Percentiles rank a stretch among this genome's conserved stretches.
These are phyloP conservation scores for Apocrypta bakeri DNA, from an alignment of 1,140 invertebrate genomes.

Conservation along the genomic window DNA sequence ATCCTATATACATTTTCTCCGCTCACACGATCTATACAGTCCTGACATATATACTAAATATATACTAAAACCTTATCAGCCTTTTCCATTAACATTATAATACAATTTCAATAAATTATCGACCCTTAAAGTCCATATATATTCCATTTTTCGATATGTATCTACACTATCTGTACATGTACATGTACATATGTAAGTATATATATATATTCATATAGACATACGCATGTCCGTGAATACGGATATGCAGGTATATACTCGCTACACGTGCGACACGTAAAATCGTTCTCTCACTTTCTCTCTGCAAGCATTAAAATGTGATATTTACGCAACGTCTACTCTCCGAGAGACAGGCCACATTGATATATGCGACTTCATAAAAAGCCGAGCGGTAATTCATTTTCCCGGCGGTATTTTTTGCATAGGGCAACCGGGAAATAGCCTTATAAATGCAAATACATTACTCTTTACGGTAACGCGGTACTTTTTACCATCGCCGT, in stretches of 20 bases:
- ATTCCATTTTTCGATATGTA: background rate
- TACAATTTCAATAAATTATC: background rate
- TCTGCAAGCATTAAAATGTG: constrained; percentile 14
- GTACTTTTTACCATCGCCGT: background rate
- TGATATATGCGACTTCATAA: constrained; percentile 42
- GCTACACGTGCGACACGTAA: background rate
- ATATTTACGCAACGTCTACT: constrained; percentile 39
- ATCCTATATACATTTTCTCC: too few species aligned
- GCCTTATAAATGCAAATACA: constrained; percentile 28
- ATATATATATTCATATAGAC: too few species aligned
- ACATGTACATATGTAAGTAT: too few species aligned
- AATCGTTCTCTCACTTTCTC: background rate
- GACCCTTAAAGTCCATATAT: background rate
- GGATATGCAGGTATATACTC: background rate
- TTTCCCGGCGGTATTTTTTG: constrained; percentile 25
- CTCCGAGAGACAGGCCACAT: constrained; percentile 9
- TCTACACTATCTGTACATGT: too few species aligned
- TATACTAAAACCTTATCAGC: too few species aligned
- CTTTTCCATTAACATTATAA: background rate
- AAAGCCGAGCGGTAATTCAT: constrained; percentile 22
- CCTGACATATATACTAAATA: too few species aligned
- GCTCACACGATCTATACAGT: too few species aligned
- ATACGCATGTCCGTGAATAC: too few species aligned
- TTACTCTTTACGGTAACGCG: background rate
- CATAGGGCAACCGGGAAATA: background rate